These are phyloP conservation scores for Toxostoma redivivum DNA, from an alignment of 2,113 vertebrate species.

Conservation along the genomic window DNA sequence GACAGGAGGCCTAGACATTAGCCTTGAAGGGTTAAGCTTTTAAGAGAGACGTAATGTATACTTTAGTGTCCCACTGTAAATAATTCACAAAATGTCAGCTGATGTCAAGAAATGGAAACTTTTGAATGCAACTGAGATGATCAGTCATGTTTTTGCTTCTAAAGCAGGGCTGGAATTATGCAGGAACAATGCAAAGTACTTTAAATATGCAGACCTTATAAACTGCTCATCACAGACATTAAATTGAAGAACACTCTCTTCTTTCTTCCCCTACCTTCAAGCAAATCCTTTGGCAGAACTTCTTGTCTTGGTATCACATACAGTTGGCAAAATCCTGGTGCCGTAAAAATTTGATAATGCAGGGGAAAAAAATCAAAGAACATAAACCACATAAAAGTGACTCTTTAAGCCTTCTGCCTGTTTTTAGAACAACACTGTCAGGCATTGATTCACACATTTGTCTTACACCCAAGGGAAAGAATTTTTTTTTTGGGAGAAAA, in stretches of 20 bases:
- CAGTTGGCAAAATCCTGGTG: not conserved
- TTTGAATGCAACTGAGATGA: not conserved
- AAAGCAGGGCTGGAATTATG: not conserved
- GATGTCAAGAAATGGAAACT: not conserved
- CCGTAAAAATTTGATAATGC: not conserved
- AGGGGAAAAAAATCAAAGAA: not conserved
- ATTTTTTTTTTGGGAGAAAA: not conserved
- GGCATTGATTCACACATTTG: not conserved
- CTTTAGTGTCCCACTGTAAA: not conserved
- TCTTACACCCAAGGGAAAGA: not conserved
- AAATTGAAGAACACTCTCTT: not conserved
- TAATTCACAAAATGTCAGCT: conserved; percentile 28
- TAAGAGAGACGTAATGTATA: not conserved
- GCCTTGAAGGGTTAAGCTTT: not conserved
- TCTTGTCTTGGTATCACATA: not conserved
- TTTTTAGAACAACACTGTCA: not conserved
- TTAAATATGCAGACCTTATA: not conserved
- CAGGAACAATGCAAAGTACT: not conserved
- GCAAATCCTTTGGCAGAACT: not conserved
- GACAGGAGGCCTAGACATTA: not conserved
- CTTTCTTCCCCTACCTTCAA: not conserved
- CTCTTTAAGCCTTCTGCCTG: not conserved
- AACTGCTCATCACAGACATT: not conserved
- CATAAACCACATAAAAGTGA: not conserved
- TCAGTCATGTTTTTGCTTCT: not conserved